Base-by-base conservation (phyloP, 1,140 invertebrate genomes). In the Drosophila cardini region DNA sequence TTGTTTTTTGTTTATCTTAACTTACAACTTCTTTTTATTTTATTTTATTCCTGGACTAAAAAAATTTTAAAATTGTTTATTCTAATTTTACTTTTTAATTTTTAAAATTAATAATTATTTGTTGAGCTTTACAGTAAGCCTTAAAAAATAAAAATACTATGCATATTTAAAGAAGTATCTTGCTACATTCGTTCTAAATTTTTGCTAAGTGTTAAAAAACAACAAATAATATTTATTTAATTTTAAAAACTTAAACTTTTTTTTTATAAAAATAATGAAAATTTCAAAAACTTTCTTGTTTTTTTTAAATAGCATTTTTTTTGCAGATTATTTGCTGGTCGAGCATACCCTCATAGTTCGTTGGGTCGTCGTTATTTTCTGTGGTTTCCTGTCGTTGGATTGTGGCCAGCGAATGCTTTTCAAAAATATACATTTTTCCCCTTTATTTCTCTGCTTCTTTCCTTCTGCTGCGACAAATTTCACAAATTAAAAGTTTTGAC, bases 401-500 rank as follows among this genome's bases (percentile, higher is more conserved):
- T 30, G 36, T 42, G 9, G 32, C 15, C 18, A 21, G 34, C 62
- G 52, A 9, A 55, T 50, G 26, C 48, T 50, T 45, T 52, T 13
- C 9, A 34, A 45, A 56, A 10, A 21, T 9, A 46, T 26, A 26
- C 21, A 26, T 26, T 9, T 67, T 57, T 0, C 9, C 16, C 11
- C 13, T 0, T 1, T 36, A 45, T 18, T 34, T 43, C 11, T 52
- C 36, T 13, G 16, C 13, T 8, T 13, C 6, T 52, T 32, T 34
- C 3, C 10, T 11, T 53, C 52, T n/a, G 52, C 26, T 48, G 46
- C 43, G 57, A 13, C 30, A 76, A 70, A 70, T 70, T 77, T 80
- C 53, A 50, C 65, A 84, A 85, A 84, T 85, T 85, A 85, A 85
- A 80, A 85, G 69, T 84, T 84, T 62, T 68, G 61, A 68, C 65